phyloP scores from a whole-genome alignment of 1,140 invertebrate genomes.

The Ladona fulva region DNA sequence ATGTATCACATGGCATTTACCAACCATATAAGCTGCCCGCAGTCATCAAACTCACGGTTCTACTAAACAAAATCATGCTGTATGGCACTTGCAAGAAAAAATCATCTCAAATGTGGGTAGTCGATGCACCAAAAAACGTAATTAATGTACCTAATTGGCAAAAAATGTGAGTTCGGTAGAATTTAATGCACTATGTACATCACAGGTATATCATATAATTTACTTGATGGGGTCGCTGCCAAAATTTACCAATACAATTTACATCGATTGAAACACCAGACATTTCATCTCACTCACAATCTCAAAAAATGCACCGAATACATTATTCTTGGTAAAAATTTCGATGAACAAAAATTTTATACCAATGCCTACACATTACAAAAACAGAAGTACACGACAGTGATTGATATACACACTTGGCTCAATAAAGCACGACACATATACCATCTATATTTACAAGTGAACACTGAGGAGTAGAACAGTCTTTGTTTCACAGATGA shows the following conservation, averaged over 20 bases:
- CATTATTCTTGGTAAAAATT: neutral
- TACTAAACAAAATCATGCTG: neutral
- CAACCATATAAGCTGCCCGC: neutral
- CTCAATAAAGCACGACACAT: constrained; percentile 9
- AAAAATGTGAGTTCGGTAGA: neutral
- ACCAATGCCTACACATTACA: constrained; percentile 1
- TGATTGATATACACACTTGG: neutral
- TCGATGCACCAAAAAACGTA: neutral
- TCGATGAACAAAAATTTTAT: neutral
- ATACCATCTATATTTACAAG: constrained; percentile 3
- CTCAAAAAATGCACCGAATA: neutral
- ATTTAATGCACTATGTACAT: neutral
- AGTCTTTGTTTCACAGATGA: constrained; percentile 9
- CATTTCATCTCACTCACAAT: neutral
- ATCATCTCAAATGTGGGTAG: neutral
- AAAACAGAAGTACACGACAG: constrained; percentile 5
- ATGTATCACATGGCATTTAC: constrained; percentile 6
- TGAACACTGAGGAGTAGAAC: neutral
- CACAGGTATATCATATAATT: constrained; percentile 7
- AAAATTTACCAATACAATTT: neutral
- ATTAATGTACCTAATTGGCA: neutral
- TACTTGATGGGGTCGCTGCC: neutral
- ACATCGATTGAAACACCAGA: constrained; percentile 5
- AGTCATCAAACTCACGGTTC: neutral
- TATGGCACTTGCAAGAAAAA: neutral